Evolutionary conservation across 1,140 invertebrate species (phyloP).

Genomic region (Penaeus chinensis): DNA sequence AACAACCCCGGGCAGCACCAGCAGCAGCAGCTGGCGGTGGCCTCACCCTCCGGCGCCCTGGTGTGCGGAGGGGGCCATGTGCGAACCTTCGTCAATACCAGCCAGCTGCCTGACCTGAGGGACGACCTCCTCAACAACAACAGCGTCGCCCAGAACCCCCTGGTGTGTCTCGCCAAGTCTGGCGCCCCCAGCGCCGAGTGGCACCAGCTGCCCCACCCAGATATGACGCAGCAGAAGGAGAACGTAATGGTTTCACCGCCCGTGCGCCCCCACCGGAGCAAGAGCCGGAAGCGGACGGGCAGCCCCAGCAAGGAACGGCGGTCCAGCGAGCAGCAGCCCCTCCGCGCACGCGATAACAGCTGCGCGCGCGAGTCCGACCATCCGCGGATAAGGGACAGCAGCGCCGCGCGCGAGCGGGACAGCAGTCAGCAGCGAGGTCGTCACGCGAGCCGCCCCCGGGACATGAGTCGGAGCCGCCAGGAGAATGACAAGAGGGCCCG

Average conservation of each 20-base stretch:
- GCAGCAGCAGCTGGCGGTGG: conserved; percentile 55
- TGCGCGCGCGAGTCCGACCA: conserved; percentile 16
- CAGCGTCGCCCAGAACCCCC: conserved; percentile 29
- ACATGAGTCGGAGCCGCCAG: background rate
- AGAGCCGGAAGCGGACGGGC: conserved; percentile 38
- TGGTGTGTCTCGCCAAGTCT: conserved; percentile 49
- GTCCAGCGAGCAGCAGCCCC: background rate
- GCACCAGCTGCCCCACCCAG: conserved; percentile 53
- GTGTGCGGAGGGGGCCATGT: conserved; percentile 52
- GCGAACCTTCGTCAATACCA: conserved; percentile 53
- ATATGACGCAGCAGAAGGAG: conserved; percentile 62
- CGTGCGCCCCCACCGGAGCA: conserved; percentile 57
- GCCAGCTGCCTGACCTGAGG: conserved; percentile 46
- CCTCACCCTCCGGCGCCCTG: conserved; percentile 55
- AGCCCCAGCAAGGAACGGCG: conserved; percentile 35
- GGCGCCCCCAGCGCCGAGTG: conserved; percentile 49
- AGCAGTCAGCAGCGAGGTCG: conserved; percentile 4
- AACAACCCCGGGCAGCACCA: conserved; percentile 31
- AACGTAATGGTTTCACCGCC: conserved; percentile 51
- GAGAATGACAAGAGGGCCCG: background rate
- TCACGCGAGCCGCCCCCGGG: background rate
- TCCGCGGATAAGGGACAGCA: conserved; percentile 14
- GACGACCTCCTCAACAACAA: conserved; percentile 62
- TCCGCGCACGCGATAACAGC: conserved; percentile 28
- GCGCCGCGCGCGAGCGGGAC: background rate